Evolutionary conservation across 1,140 invertebrate genomes (phyloP), one percentile per base, ranked within the genome.

Genomic region (Homarus americanus): DNA sequence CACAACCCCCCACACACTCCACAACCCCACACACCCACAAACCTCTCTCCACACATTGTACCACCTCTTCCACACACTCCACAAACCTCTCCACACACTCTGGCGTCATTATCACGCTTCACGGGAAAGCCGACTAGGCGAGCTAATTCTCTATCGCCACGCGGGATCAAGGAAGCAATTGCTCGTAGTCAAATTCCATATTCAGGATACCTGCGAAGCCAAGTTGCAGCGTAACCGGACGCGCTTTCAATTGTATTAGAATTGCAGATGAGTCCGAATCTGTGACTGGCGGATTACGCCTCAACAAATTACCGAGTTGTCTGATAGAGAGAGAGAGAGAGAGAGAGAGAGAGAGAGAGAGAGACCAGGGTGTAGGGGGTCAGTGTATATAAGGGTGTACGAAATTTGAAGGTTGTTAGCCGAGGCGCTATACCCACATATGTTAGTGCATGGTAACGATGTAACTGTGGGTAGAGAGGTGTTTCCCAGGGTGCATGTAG

Each of bases 251-350:
- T 89, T 79, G 79, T 72, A 89, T 89, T 89, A 80, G 87, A 82
- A 89, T 89, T 89, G 87, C 87, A 89, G 87, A 89, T 89, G 78
- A 89, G 76, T 89, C 79, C 87, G 87, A 80, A 89, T 89, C 87
- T 82, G 78, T 89, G 87, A 82, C 87, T 89, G 76, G 87, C 69
- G 87, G 87, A 89, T 89, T 89, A 82, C 87, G 87, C 63, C 79
- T 82, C 87, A 82, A 89, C 87, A 89, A 89, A 89, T 89, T 89
- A 89, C 87, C 66, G 87, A 82, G 75, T 89, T 82, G 87, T 82
- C 87, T 82, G 87, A 89, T 89, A 80, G 38, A 40, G 66, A 41
- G 32, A 66, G 34, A 63, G 86, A 69, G 76, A 66, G 87, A 89
- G 73, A 79, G 78, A 44, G 87, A 89, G 82, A 58, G 87, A 89